A percentile compares a stretch with the other conserved stretches of the same genome.
Evolutionary conservation across 1,140 invertebrate species (phyloP).

Genomic region (Bombyx mori): ASM3026992v2 NC_085112.1:11758501-11759000

Average conservation of each 20-base stretch:
- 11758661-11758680: constrained; percentile 19
- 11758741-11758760: too few relatives aligned
- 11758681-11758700: constrained; percentile 13
- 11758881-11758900: too few relatives aligned
- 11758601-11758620: constrained; percentile 24
- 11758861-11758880: too few relatives aligned
- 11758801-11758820: constrained; percentile 2
- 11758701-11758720: constrained; percentile 35
- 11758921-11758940: too few relatives aligned
- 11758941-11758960: too few relatives aligned
- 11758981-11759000: too few relatives aligned
- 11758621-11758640: constrained; percentile 21
- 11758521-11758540: constrained; percentile 28
- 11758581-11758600: constrained; percentile 34
- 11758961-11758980: too few relatives aligned
- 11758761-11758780: too few relatives aligned
- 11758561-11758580: too few relatives aligned
- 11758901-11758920: too few relatives aligned
- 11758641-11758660: constrained; percentile 30
- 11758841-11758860: background rate
- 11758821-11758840: constrained; percentile 15
- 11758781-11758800: too few relatives aligned
- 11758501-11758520: background rate
- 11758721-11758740: too few relatives aligned
- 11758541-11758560: constrained; percentile 3